Evolutionary conservation across 2,113 vertebrate genomes (phyloP).

Genomic region (Burhinus oedicnemus): DNA sequence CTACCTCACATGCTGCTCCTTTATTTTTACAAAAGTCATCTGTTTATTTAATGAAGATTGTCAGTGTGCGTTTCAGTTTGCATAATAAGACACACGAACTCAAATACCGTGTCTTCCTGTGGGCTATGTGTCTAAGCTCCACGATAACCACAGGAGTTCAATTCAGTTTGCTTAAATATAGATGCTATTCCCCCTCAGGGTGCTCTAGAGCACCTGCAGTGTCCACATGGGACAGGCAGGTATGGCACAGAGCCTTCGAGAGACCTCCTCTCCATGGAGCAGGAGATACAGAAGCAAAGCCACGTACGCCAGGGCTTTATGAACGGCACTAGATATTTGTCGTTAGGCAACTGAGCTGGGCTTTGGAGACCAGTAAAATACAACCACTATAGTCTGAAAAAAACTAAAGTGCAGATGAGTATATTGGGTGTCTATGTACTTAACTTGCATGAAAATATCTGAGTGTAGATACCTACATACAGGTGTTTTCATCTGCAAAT

Average conservation of each 20-base stretch:
- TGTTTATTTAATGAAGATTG: not conserved
- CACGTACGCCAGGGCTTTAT: fast-evolving
- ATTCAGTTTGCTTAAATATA: not conserved
- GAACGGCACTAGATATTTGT: fast-evolving
- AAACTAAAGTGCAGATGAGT: fast-evolving
- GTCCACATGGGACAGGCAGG: not conserved
- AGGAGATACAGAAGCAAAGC: fast-evolving
- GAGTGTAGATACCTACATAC: fast-evolving
- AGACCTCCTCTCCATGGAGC: not conserved
- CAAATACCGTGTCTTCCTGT: not conserved
- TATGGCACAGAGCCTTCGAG: not conserved
- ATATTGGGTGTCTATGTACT: not conserved
- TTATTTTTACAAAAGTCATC: not conserved
- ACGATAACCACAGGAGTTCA: fast-evolving
- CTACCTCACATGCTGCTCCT: fast-evolving
- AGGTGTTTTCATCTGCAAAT: not conserved
- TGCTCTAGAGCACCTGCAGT: not conserved
- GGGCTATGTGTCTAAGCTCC: not conserved
- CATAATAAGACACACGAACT: not conserved
- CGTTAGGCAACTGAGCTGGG: not conserved
- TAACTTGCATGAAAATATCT: not conserved
- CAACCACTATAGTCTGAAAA: not conserved
- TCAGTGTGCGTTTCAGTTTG: not conserved
- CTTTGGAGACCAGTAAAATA: not conserved
- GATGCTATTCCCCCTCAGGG: not conserved